Percentiles rank a stretch among this genome's conserved stretches.
These are phyloP conservation scores for Lycaon pictus DNA, from an alignment of 2,113 vertebrate species.

Conservation along the genomic window DNA sequence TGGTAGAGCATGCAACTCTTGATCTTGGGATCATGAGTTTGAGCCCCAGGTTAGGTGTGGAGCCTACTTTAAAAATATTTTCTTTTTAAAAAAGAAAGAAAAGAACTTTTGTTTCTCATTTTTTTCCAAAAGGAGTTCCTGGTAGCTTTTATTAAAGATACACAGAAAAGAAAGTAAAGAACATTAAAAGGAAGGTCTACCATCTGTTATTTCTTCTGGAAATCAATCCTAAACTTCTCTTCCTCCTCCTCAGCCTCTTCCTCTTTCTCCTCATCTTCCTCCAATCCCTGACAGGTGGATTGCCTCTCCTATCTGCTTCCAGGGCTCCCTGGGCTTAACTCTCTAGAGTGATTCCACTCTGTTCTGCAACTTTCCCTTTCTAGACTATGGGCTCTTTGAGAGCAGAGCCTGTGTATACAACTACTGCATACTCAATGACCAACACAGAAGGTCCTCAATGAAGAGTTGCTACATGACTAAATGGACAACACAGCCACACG, in stretches of 20 bases:
- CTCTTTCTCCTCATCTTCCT: background rate
- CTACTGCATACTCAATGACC: background rate
- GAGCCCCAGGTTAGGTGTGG: background rate
- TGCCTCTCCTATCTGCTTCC: background rate
- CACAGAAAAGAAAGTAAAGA: constrained; percentile 44
- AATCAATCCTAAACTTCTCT: background rate
- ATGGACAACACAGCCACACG: background rate
- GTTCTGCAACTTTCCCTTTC: background rate
- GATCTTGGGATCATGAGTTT: background rate
- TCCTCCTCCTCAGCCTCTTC: background rate
- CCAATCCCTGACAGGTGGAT: background rate
- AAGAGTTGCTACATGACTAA: background rate
- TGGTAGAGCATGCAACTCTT: background rate
- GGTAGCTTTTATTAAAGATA: constrained; percentile 45
- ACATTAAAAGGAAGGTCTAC: background rate
- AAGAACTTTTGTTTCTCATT: constrained; percentile 33
- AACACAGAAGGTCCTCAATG: background rate
- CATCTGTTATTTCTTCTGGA: background rate
- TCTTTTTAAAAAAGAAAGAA: background rate
- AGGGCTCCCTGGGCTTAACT: background rate
- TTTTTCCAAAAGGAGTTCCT: constrained; percentile 31
- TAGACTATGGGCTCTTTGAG: background rate
- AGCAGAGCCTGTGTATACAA: background rate
- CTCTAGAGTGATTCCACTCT: background rate
- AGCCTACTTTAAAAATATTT: background rate